phyloP scores from a whole-genome alignment of 1,140 invertebrate genomes.

The Sarcophaga bullata region DNA sequence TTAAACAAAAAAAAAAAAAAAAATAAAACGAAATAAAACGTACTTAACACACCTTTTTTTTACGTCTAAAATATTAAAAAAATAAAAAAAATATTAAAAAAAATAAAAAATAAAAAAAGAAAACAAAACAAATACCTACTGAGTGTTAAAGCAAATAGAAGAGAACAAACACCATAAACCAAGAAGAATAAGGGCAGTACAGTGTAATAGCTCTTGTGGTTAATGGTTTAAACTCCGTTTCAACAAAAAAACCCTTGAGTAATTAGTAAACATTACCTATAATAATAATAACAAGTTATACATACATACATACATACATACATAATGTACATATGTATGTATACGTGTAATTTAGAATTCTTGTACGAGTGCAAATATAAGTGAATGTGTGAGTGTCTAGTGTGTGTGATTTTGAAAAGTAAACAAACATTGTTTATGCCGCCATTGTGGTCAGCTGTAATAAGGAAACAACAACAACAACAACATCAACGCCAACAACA shows the following conservation, averaged over 20 bases:
- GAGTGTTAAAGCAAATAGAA: no score
- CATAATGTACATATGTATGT: no score
- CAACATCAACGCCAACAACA: no score
- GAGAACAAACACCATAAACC: no score
- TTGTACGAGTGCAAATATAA: background rate
- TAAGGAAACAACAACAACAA: background rate
- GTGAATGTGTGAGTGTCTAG: background rate
- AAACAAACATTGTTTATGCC: background rate
- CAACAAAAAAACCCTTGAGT: no score
- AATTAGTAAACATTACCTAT: no score
- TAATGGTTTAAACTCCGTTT: background rate
- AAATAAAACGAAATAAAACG: conserved; percentile 27
- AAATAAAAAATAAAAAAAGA: background rate
- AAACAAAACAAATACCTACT: background rate
- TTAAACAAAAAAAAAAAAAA: background rate
- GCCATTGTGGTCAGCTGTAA: background rate
- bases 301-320: no score
- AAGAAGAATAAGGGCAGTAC: no score
- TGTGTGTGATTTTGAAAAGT: background rate
- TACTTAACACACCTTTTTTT: background rate
- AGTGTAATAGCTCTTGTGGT: no score
- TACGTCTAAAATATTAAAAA: background rate
- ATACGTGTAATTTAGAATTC: no score
- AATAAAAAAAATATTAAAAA: conserved; percentile 18
- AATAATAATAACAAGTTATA: no score